Evolutionary conservation across 2,113 vertebrate genomes (phyloP), one percentile per base, ranked within the genome.

Genomic region (Phaethornis superciliosus): DNA sequence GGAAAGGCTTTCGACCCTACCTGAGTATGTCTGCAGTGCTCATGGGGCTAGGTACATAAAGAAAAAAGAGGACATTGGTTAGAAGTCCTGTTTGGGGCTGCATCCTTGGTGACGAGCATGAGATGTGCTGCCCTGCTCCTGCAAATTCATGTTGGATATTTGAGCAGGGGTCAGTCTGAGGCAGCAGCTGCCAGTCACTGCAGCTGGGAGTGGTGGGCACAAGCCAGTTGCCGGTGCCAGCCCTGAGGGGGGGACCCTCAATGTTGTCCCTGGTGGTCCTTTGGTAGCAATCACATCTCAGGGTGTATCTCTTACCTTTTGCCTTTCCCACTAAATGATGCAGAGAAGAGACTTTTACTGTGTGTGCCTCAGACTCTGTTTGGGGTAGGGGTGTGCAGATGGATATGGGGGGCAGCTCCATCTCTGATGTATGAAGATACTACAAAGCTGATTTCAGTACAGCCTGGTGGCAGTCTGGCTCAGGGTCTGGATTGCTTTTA

Each of bases 1-100:
- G 49, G 63, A 91, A 94, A 87, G 30, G 79, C 56, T 89, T 96
- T 81, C 95, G 87, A 90, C 46, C 54, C 76, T 80, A 35, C 60
- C 89, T 54, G 22, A 47, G 64, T 49, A 71, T 7, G 7, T 80
- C 83, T 85, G 71, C 4, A 8, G 63, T 93, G 79, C 70, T 93
- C n/a, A 51, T 59, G 46, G 91, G 67, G 17, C 80, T 86, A 37
- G 27, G 40, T 88, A 75, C 40, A 22, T 54, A 79, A 90, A 94
- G 69, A 86, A 86, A 46, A 51, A 79, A 90, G 87, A 88, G 64
- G 56, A 69, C 47, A 47, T 4, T 5, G 78, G 64, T 58, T 90
- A 87, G 62, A 42, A n/a, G 30, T 81, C 42, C 65, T 91, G 20
- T 58, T 92, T 86, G 64, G 54, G 71, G 78, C 86, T 89, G n/a